Conservation (phyloP, 2,113 vertebrate genomes). For the Siphamia tubifer region DNA sequence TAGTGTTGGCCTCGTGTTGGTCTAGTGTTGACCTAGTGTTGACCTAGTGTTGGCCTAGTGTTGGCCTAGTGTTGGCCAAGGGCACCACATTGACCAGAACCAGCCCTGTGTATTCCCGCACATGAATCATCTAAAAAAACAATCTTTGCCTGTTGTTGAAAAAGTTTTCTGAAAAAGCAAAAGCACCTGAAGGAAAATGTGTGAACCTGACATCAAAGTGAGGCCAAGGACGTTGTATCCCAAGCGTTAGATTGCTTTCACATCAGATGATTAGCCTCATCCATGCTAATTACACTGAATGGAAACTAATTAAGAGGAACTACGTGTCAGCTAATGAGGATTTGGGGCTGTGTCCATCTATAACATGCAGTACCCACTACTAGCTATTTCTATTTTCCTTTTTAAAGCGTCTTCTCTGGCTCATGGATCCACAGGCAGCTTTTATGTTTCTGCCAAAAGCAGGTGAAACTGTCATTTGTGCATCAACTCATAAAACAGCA, state of each 20-base stretch:
- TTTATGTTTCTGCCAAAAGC: slow-evolving; percentile 16
- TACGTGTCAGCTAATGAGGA: slow-evolving; percentile 95
- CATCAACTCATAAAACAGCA: not conserved
- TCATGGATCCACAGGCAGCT: not conserved
- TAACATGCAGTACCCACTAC: slow-evolving; percentile 67
- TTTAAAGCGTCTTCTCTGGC: slow-evolving; percentile 26
- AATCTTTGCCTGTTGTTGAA: no score
- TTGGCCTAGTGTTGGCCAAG: no score
- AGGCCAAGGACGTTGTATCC: slow-evolving; percentile 92
- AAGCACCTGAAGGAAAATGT: slow-evolving; percentile 63
- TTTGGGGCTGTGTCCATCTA: slow-evolving; percentile 87
- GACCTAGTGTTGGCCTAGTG: no score
- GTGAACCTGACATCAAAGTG: slow-evolving; percentile 85
- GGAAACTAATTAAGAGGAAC: slow-evolving; percentile 98
- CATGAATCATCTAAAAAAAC: no score
- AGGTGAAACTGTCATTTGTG: slow-evolving; percentile 18
- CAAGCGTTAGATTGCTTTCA: slow-evolving; percentile 95
- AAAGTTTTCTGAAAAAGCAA: slow-evolving; percentile 40
- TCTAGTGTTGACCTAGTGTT: no score
- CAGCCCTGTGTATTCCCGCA: no score
- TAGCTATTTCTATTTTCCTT: slow-evolving; percentile 39
- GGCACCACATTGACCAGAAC: no score
- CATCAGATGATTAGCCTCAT: slow-evolving; percentile 96
- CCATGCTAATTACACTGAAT: slow-evolving; percentile 94
- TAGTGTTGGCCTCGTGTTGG: no score